Conservation (phyloP, 2,113 vertebrate species). For the Triplophysa rosa region DNA sequence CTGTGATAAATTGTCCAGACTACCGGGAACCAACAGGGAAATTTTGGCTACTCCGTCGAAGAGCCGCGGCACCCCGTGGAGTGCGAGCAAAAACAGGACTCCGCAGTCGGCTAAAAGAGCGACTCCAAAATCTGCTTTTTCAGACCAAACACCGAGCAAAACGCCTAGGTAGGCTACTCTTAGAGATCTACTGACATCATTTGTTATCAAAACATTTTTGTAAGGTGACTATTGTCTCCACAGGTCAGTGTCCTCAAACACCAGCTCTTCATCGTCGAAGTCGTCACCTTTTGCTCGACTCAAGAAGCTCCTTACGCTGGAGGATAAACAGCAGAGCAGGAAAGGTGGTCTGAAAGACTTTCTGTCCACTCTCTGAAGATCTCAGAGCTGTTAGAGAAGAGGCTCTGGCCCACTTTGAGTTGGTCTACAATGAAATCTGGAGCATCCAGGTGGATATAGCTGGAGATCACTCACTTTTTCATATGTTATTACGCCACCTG, state of each 20-base stretch:
- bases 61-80: slow-evolving; percentile 54
- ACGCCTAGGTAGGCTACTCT: slow-evolving; percentile 54
- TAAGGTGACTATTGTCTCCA: neutral
- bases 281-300: slow-evolving; percentile 85
- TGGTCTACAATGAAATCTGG: slow-evolving; percentile 50
- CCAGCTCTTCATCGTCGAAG: slow-evolving; percentile 70
- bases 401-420: slow-evolving; percentile 45
- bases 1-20: slow-evolving; percentile 76
- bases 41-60: slow-evolving; percentile 60
- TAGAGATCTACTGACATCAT: too few species aligned
- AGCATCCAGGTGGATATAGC: neutral
- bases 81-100: slow-evolving; percentile 51
- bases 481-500: slow-evolving; percentile 47
- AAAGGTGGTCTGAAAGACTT: slow-evolving; percentile 86
- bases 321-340: slow-evolving; percentile 75
- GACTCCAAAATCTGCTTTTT: slow-evolving; percentile 25
- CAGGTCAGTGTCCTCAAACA: slow-evolving; percentile 67
- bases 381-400: neutral
- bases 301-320: slow-evolving; percentile 83
- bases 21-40: slow-evolving; percentile 74
- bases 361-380: slow-evolving; percentile 81
- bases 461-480: slow-evolving; percentile 7
- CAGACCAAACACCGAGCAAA: slow-evolving; percentile 43
- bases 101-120: slow-evolving; percentile 53
- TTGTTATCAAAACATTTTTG: neutral